phyloP scores from a whole-genome alignment of 2,113 vertebrate genomes.

The Calyptomena viridis region DNA sequence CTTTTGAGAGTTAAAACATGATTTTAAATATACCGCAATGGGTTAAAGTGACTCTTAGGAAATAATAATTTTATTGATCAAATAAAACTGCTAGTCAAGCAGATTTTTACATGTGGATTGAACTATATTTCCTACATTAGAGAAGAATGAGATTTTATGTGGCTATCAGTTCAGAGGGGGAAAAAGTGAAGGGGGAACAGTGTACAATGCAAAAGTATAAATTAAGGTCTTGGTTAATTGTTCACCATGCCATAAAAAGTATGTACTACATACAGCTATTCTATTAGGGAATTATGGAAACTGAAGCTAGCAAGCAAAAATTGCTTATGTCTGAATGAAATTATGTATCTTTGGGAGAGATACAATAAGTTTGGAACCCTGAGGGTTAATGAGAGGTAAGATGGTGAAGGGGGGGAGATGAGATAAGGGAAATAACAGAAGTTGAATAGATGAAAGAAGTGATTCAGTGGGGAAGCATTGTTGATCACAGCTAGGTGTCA shows the following conservation, averaged over 20 bases:
- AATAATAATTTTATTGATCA: conserved; percentile 28
- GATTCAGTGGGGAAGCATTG: conserved; percentile 72
- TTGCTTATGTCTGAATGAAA: conserved; percentile 44
- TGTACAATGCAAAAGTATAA: conserved; percentile 19
- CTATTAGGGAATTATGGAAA: conserved; percentile 57
- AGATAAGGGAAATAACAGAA: conserved; percentile 69
- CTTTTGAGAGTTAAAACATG: not conserved
- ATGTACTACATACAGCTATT: conserved; percentile 21
- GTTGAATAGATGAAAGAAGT: conserved; percentile 71
- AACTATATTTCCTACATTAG: not conserved
- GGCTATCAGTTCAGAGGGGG: not conserved
- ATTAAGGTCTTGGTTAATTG: conserved; percentile 54
- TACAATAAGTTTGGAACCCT: conserved; percentile 51
- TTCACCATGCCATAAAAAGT: conserved; percentile 12
- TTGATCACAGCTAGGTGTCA: conserved; percentile 73
- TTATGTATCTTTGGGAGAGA: conserved; percentile 42
- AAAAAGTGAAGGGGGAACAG: conserved; percentile 39
- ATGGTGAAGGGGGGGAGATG: conserved; percentile 53
- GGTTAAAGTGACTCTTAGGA: not conserved
- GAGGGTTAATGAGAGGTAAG: conserved; percentile 76
- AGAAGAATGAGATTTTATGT: conserved; percentile 33
- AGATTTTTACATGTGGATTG: not conserved
- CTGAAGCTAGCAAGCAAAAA: conserved; percentile 38
- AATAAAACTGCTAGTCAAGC: not conserved
- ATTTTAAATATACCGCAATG: not conserved